Evolutionary conservation across 1,140 invertebrate species (phyloP).

Genomic region (Onthophagus taurus): DNA sequence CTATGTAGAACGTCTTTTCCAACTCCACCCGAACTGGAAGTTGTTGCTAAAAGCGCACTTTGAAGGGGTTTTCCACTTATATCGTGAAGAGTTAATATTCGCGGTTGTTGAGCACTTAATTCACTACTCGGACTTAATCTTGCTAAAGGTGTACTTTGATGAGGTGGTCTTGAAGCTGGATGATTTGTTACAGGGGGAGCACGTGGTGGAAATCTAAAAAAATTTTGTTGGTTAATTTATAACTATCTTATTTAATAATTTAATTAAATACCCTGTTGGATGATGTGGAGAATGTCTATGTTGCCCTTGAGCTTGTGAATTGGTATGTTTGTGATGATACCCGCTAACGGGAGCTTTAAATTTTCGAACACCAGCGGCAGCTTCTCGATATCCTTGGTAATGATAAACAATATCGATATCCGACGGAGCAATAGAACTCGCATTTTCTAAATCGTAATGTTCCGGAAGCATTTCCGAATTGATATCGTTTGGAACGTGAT

Average conservation of each 20-base stretch:
- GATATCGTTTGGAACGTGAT: slow-evolving; percentile 53
- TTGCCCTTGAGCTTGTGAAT: slow-evolving; percentile 46
- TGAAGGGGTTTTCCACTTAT: slow-evolving; percentile 87
- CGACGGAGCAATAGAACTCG: slow-evolving; percentile 92
- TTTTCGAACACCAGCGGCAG: slow-evolving; percentile 62
- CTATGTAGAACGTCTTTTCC: slow-evolving; percentile 75
- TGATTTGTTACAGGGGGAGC: slow-evolving; percentile 55
- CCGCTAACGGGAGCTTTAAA: slow-evolving; percentile 69
- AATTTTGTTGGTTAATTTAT: too few species aligned
- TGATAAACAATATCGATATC: slow-evolving; percentile 96
- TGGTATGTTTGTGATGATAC: slow-evolving; percentile 70
- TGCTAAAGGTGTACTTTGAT: slow-evolving; percentile 82
- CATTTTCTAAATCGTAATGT: slow-evolving; percentile 94
- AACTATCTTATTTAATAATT: too few species aligned
- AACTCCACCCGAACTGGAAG: slow-evolving; percentile 73
- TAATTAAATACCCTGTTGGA: slow-evolving; percentile 48
- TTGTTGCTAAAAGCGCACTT: slow-evolving; percentile 76
- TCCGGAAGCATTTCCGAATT: slow-evolving; percentile 77
- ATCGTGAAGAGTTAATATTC: slow-evolving; percentile 85
- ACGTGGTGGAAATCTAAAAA: slow-evolving; percentile 59
- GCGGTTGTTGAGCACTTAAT: slow-evolving; percentile 78
- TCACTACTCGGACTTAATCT: slow-evolving; percentile 85
- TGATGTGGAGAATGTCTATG: slow-evolving; percentile 64
- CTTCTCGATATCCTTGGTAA: slow-evolving; percentile 85
- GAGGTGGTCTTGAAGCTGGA: slow-evolving; percentile 54